phyloP scores from a whole-genome alignment of 2,888 invertebrate genomes.

The Glaucopsyche alexis region DNA sequence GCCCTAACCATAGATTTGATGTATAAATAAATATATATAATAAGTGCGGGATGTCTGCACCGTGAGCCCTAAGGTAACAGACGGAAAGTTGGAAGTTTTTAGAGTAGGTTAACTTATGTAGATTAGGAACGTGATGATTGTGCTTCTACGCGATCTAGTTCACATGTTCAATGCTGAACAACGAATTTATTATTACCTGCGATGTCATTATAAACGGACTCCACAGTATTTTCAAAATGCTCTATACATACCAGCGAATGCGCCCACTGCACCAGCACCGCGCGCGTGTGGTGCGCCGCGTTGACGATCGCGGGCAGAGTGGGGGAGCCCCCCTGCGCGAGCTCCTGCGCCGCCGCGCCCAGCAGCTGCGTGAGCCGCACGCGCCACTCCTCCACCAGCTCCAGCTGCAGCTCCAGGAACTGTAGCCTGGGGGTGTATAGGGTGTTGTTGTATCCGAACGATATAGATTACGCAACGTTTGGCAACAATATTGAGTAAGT shows the following conservation, averaged over 20 bases:
- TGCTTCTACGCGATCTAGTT: too few species aligned
- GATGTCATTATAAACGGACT: too few species aligned
- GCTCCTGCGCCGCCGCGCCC: conserved; percentile 50
- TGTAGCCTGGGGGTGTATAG: conserved; percentile 80
- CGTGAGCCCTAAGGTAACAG: too few species aligned
- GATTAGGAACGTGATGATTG: too few species aligned
- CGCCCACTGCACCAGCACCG: conserved; percentile 71
- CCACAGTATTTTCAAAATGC: not conserved
- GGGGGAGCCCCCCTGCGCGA: conserved; percentile 66
- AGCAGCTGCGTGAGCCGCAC: conserved; percentile 90
- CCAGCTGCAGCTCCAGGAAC: conserved; percentile 93
- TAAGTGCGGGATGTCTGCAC: too few species aligned
- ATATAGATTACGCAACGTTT: not conserved
- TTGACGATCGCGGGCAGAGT: conserved; percentile 80
- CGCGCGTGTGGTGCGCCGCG: conserved; percentile 66
- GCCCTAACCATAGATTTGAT: too few species aligned
- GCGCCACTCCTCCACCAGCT: conserved; percentile 94
- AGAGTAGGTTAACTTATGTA: too few species aligned
- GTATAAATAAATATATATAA: too few species aligned
- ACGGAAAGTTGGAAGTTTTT: too few species aligned
- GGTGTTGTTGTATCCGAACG: not conserved
- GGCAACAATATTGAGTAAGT: too few species aligned
- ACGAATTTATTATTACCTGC: too few species aligned
- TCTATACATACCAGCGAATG: conserved; percentile 59
- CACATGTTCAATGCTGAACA: too few species aligned